Base-by-base conservation (phyloP, 2,113 vertebrate genomes). In the Hippocampus barbouri region DNA sequence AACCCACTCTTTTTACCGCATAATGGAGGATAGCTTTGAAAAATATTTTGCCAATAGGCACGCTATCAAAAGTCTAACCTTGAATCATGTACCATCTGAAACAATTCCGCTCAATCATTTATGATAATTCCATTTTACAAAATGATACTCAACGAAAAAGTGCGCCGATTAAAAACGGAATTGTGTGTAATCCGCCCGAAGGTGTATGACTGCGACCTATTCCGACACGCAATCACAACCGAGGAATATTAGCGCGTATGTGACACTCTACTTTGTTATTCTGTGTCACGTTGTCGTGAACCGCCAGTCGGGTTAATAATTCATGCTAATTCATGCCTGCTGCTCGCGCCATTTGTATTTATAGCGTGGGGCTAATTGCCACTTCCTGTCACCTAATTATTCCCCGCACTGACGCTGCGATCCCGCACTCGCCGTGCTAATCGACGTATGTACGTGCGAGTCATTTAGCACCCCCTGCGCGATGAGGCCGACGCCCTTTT, bases 301-400 rank as follows among this genome's bases (percentile, higher is more conserved):
- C 23, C 73, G 27, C 34, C 43, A 69, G 72, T 67, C 63, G 65
- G 71, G 66, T 81, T 78, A 79, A 80, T 83, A 70, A 82, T 81
- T 84, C 74, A 66, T 71, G 6, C 15, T 60, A 15, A 76, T 77
- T 74, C 66, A 61, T 71, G 61, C 78, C 79, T 70, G 41, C 23
- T 71, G 68, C 43, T 41, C 54, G 43, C 66, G 70, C 65, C 79
- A 67, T 83, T 81, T 85, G 78, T 79, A 78, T 82, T 82, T 72
- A 70, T 81, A 85, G 66, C 56, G 80, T 75, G 82, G 76, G 45
- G 18, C 80, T 82, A 88, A 87, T 88, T 86, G 74, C 73, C 68
- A 71, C 76, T 73, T 83, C 80, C 73, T 75, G 73, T 81, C 60
- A 76, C 79, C 74, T 83, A 81, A 89, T 87, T 80, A 83, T 86